Conservation (phyloP, 1,140 invertebrate species). For the Armadillidium nasatum region DNA sequence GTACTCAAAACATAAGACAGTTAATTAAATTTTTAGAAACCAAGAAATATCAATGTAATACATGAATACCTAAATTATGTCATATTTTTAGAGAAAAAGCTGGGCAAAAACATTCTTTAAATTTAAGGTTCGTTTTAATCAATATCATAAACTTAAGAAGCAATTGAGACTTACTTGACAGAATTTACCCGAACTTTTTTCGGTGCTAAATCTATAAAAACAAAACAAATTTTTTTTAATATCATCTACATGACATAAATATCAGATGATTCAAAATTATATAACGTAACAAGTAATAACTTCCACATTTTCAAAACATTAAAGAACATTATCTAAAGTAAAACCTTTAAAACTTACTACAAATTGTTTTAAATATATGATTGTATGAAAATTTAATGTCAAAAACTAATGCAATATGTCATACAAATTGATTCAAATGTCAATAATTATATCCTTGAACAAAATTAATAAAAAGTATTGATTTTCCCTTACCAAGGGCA, state of each 20-base stretch:
- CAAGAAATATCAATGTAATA: neutral
- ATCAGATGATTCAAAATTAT: neutral
- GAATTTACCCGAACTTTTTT: constrained; percentile 46
- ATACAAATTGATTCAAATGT: too few species aligned
- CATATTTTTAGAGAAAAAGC: neutral
- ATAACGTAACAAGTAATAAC: neutral
- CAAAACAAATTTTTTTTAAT: constrained; percentile 19
- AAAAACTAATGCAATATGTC: neutral
- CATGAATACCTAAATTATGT: neutral
- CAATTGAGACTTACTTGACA: constrained; percentile 47
- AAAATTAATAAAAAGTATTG: neutral
- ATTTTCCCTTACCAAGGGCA: constrained; percentile 50
- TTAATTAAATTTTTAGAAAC: neutral
- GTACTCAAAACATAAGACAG: neutral
- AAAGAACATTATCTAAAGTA: too few species aligned
- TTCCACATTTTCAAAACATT: too few species aligned
- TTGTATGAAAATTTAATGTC: too few species aligned
- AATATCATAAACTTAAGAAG: neutral
- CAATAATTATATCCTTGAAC: neutral
- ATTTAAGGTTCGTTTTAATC: neutral
- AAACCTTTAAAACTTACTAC: too few species aligned
- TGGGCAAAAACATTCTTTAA: neutral
- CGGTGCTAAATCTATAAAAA: constrained; percentile 47
- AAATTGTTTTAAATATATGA: too few species aligned
- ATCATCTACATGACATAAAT: neutral